A percentile compares a stretch with the other conserved stretches of the same genome.
These are phyloP conservation scores for Lutjanus argentimaculatus DNA, from an alignment of 2,797 vertebrate species.

Conservation along the genomic window DNA sequence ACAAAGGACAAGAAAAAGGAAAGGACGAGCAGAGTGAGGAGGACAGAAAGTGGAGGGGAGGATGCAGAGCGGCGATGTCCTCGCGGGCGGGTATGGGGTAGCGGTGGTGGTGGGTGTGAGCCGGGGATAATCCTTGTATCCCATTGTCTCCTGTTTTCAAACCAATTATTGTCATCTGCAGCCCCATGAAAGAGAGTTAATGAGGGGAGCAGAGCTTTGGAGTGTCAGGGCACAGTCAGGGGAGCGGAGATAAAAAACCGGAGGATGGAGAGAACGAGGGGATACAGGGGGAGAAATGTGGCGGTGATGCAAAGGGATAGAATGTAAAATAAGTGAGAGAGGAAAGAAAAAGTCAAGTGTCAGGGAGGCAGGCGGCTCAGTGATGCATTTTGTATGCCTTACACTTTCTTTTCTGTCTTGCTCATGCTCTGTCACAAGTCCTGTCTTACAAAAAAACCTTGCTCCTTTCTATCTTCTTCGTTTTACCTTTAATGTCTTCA, in stretches of 20 bases:
- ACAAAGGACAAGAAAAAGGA: constrained; percentile 33
- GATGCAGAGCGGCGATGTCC: constrained; percentile 42
- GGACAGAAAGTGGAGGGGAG: constrained; percentile 46
- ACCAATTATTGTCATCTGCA: constrained; percentile 85
- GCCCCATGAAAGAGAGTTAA: constrained; percentile 81
- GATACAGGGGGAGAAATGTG: constrained; percentile 38
- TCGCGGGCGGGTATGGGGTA: constrained; percentile 20
- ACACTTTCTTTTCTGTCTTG: constrained; percentile 13
- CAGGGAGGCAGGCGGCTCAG: constrained; percentile 45
- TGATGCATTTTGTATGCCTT: constrained; percentile 48
- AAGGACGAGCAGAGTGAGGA: constrained; percentile 22
- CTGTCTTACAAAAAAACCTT: neutral
- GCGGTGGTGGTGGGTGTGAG: constrained; percentile 53
- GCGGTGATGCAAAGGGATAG: constrained; percentile 37
- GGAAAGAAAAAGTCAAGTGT: constrained; percentile 55
- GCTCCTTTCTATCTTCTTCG: neutral
- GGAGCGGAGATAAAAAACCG: constrained; percentile 63
- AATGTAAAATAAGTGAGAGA: constrained; percentile 60
- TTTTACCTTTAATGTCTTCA: constrained; percentile 1
- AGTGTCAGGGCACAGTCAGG: constrained; percentile 79
- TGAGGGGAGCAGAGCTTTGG: constrained; percentile 81
- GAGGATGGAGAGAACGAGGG: constrained; percentile 42
- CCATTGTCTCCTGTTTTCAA: constrained; percentile 84
- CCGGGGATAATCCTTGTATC: constrained; percentile 79
- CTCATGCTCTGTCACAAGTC: constrained; percentile 25